These are phyloP conservation scores for Hydrochoerus hydrochaeris DNA, from an alignment of 2,113 vertebrate species.

Conservation along the genomic window DNA sequence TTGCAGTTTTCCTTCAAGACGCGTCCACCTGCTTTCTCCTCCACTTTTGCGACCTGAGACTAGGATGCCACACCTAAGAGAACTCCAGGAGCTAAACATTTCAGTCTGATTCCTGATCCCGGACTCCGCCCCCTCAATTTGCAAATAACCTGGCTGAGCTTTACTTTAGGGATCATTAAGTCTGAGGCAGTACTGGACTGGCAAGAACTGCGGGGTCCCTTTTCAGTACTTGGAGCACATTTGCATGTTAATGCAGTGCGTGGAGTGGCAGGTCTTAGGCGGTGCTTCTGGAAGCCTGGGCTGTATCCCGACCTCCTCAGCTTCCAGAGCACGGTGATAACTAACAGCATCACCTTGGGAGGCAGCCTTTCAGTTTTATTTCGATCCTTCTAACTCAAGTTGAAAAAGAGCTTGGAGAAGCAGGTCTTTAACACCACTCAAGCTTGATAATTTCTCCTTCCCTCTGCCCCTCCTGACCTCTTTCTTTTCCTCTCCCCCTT, in stretches of 20 bases:
- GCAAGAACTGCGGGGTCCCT: constrained; percentile 2
- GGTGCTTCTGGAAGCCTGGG: background rate
- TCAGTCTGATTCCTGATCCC: background rate
- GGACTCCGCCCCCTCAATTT: background rate
- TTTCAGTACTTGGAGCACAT: background rate
- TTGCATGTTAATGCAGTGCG: background rate
- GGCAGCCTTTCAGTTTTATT: background rate
- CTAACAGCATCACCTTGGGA: background rate
- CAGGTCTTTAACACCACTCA: background rate
- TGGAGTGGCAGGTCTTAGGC: background rate
- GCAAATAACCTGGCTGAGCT: constrained; percentile 21
- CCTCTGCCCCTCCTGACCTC: background rate
- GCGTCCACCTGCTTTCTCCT: background rate
- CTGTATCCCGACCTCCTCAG: background rate
- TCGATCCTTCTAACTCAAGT: background rate
- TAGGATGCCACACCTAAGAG: background rate
- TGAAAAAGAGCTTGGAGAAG: background rate
- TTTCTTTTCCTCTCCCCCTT: rapidly evolving
- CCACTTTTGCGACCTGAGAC: background rate
- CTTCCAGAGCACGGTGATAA: background rate
- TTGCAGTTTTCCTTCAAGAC: background rate
- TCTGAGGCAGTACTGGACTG: constrained; percentile 3
- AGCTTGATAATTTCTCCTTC: background rate
- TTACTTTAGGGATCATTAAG: constrained; percentile 26
- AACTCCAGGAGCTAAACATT: background rate